A percentile compares a stretch with the other conserved stretches of the same genome.
These are phyloP conservation scores for Smutsia gigantea DNA, from an alignment of 2,797 vertebrate species.

Conservation along the genomic window DNA sequence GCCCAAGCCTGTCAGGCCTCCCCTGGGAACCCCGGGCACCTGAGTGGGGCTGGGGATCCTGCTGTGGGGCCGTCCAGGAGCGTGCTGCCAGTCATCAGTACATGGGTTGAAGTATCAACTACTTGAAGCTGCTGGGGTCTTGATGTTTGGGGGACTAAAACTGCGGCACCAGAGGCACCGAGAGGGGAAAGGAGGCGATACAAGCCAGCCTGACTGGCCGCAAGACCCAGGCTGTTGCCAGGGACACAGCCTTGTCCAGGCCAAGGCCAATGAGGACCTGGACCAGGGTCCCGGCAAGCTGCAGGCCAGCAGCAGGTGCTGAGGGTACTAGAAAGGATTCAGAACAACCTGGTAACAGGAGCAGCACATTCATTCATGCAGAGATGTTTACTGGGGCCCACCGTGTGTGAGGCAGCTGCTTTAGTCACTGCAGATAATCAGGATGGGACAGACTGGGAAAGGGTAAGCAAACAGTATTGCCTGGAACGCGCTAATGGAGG, in stretches of 20 bases:
- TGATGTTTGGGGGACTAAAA: not conserved
- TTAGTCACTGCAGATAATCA: not conserved
- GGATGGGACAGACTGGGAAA: not conserved
- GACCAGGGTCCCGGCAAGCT: not conserved
- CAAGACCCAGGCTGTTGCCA: not conserved
- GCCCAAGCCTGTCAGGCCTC: not conserved
- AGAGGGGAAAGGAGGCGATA: not conserved
- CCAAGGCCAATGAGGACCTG: not conserved
- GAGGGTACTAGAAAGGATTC: not conserved
- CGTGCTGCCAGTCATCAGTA: accelerated
- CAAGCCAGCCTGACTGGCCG: not conserved
- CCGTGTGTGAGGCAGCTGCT: not conserved
- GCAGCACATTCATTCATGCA: too few species aligned
- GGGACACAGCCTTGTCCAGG: not conserved
- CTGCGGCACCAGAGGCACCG: not conserved
- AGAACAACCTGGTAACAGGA: not conserved
- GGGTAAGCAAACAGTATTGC: not conserved
- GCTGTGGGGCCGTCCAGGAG: not conserved
- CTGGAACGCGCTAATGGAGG: not conserved
- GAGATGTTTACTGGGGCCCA: not conserved
- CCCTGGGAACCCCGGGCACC: not conserved
- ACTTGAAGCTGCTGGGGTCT: not conserved
- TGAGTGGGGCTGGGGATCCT: not conserved
- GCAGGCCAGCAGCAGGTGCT: not conserved
- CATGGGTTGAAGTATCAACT: not conserved